phyloP scores from a whole-genome alignment of 2,888 invertebrate genomes.

The Amphipoea oculea region DNA sequence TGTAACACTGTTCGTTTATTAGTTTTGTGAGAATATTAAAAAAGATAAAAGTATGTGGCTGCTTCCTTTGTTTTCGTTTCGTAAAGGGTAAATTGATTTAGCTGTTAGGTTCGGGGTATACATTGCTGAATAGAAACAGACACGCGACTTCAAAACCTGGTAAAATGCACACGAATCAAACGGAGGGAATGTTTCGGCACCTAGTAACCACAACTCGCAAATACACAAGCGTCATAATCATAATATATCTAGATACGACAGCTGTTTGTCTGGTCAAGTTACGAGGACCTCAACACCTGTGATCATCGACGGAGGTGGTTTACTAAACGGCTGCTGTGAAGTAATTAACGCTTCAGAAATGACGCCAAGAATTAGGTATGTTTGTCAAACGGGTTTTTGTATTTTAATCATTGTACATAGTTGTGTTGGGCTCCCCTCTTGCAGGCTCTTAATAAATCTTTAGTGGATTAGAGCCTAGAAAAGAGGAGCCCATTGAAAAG shows the following conservation, averaged over 20 bases:
- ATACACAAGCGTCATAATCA: conserved; percentile 2
- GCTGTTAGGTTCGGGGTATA: not conserved
- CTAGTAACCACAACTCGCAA: not conserved
- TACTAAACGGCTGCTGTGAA: not conserved
- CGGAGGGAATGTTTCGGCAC: not conserved
- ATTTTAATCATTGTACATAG: not conserved
- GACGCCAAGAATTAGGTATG: too few species aligned
- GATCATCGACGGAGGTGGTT: not conserved
- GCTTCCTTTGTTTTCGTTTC: not conserved
- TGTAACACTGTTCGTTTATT: conserved; percentile 59
- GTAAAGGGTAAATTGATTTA: not conserved
- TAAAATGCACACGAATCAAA: not conserved
- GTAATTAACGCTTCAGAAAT: not conserved
- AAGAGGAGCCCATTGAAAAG: not conserved
- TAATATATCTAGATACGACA: not conserved
- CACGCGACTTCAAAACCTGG: conserved; percentile 8
- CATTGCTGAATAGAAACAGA: not conserved
- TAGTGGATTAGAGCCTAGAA: too few species aligned
- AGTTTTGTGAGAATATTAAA: conserved; percentile 55
- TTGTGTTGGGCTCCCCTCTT: not conserved
- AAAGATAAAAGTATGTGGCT: conserved; percentile 12
- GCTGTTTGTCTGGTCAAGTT: not conserved
- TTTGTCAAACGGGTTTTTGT: not conserved
- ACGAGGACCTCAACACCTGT: not conserved
- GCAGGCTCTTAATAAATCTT: not conserved